A percentile compares a stretch with the other conserved stretches of the same genome.
phyloP scores from a whole-genome alignment of 2,797 vertebrate genomes.

The Microctenopoma lineatum region DNA sequence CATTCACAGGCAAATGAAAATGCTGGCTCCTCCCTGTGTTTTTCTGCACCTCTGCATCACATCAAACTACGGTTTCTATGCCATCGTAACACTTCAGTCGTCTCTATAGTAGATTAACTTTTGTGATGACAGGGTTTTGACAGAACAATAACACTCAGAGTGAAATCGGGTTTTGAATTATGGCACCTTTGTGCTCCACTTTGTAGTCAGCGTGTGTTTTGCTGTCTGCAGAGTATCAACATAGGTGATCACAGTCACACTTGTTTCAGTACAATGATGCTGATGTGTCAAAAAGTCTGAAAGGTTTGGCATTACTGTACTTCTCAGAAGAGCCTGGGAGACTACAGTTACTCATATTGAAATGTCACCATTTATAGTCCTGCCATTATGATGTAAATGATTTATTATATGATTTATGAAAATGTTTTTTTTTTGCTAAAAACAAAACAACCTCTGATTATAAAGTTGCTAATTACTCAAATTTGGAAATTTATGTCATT shows the following conservation, averaged over 20 bases:
- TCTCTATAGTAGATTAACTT: conserved; percentile 10
- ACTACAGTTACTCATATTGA: conserved; percentile 55
- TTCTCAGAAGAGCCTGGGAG: conserved; percentile 57
- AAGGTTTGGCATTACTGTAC: conserved; percentile 41
- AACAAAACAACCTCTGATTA: not conserved
- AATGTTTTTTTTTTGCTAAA: not conserved
- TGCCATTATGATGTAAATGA: conserved; percentile 23
- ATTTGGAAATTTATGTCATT: not conserved
- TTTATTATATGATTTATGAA: conserved; percentile 33
- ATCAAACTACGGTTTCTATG: conserved; percentile 2
- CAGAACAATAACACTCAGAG: conserved; percentile 38
- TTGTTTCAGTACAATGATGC: conserved; percentile 37
- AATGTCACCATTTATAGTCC: conserved; percentile 43
- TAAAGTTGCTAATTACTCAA: not conserved
- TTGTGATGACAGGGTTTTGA: conserved; percentile 22
- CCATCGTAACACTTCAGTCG: conserved; percentile 1
- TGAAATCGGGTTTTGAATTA: conserved; percentile 52
- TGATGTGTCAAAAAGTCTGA: conserved; percentile 40
- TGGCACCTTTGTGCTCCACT: conserved; percentile 29
- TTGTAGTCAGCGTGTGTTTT: conserved; percentile 25
- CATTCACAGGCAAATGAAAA: conserved; percentile 21
- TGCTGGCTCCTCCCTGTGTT: conserved; percentile 34
- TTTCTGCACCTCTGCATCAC: conserved; percentile 25
- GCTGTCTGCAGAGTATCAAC: conserved; percentile 4
- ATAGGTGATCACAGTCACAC: conserved; percentile 27